phyloP scores from a whole-genome alignment of 2,113 vertebrate genomes.

The Numida meleagris region DNA sequence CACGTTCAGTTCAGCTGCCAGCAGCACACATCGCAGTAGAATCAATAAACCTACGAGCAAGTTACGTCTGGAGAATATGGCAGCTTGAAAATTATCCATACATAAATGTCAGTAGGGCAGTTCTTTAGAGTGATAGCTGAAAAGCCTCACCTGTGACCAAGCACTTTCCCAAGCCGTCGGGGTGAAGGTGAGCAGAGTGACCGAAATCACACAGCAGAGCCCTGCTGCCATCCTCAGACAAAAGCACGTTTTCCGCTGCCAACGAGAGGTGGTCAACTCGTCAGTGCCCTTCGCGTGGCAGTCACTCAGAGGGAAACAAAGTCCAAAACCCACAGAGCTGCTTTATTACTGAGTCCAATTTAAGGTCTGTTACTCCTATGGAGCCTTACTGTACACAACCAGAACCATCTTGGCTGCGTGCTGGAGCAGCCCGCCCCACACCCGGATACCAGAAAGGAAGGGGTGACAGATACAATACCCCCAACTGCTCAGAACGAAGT shows the following conservation, averaged over 20 bases:
- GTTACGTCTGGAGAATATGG: neutral
- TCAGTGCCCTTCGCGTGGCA: neutral
- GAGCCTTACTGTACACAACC: neutral
- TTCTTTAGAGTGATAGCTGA: neutral
- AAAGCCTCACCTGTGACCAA: constrained; percentile 76
- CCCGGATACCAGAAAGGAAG: neutral
- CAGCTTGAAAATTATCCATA: neutral
- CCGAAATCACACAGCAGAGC: constrained; percentile 95
- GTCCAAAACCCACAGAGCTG: neutral
- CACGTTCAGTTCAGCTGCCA: neutral
- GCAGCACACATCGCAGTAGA: neutral
- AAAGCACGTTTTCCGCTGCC: constrained; percentile 93
- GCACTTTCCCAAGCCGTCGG: constrained; percentile 77
- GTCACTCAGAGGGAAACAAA: neutral
- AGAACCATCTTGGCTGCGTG: neutral
- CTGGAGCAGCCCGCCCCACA: neutral
- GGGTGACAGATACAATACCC: neutral
- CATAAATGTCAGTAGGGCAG: neutral
- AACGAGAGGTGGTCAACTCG: neutral
- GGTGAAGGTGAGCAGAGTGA: constrained; percentile 87
- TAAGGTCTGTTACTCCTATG: neutral
- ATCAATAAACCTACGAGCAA: neutral
- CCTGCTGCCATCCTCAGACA: constrained; percentile 88
- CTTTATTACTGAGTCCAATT: neutral
- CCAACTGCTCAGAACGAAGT: neutral